Base-by-base conservation (phyloP, 2,888 invertebrate genomes). In the Trissoscelio sp. region DNA sequence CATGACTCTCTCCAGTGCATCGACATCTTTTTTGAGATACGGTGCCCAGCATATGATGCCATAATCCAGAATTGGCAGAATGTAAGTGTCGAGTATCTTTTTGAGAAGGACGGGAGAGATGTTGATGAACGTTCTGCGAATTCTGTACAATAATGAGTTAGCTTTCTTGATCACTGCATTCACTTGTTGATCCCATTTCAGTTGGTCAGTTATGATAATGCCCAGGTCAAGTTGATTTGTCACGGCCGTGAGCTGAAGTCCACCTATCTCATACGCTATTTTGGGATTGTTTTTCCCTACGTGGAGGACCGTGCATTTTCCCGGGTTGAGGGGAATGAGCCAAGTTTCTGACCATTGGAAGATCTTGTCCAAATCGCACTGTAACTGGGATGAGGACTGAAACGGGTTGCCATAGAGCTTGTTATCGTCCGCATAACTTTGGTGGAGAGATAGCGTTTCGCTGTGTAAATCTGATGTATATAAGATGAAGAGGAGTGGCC, bases 141-240 rank as follows among this genome's bases (percentile, higher is more conserved):
- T 31, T 9, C 31, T 31, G 31, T 31, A 31, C 9, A 31, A 3
- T 6, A 31, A 9, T 1, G 44, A 60, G 42, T 42, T 22, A 0
- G 20, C 57, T 20, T 20, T 34, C 5, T 57, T 57, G 0, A 37
- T 0, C 0, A 57, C 37, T 4, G 11, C 14, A 9, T 34, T 14
- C 12, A 42, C 16, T 9, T 60, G 60, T 7, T 6, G 24, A 2
- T 42, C 57, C 42, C 60, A 60, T 28, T 60, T 60, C 0, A 60
- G 18, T 1, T 42, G 9, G 24, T 60, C 14, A 0, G 42, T 42
- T 7, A 60, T 28, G 24, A 24, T 60, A 3, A 31, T 31, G 6
- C 31, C 31, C 31, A 31, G 31, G 31, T 31, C 4, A 31, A 31
- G 2, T 9, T 31, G 31, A 3, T 6, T 7, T 31, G 31, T 7